Evolutionary conservation across 1,140 invertebrate genomes (phyloP).

Genomic region (Bradysia coprophila): DNA sequence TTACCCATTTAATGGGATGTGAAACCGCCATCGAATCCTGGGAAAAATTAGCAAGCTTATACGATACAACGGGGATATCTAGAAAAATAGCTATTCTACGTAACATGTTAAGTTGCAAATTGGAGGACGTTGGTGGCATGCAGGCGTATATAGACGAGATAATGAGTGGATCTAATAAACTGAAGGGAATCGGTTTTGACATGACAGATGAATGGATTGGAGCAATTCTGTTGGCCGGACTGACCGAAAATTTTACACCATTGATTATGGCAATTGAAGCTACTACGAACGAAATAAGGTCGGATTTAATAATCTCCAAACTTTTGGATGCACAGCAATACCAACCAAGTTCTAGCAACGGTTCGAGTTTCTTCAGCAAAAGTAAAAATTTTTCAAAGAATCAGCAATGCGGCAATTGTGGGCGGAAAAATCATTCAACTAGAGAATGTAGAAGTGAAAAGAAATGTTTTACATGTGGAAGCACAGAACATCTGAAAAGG

Average conservation of each 20-base stretch:
- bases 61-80: slow-evolving; percentile 16
- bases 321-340: too few species aligned
- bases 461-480: too few species aligned
- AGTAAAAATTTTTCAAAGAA: too few species aligned
- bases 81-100: slow-evolving; percentile 16
- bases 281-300: slow-evolving; percentile 5
- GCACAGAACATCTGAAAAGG: too few species aligned
- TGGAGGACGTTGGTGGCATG: slow-evolving; percentile 12
- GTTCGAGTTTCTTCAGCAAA: too few species aligned
- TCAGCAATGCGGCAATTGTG: too few species aligned
- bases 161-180: neutral
- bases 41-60: slow-evolving; percentile 11
- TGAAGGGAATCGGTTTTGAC: slow-evolving; percentile 1
- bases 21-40: slow-evolving; percentile 11
- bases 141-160: slow-evolving; percentile 19
- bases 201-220: slow-evolving; percentile 17
- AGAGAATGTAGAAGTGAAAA: too few species aligned
- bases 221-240: slow-evolving; percentile 15
- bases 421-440: too few species aligned
- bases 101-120: slow-evolving; percentile 10
- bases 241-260: slow-evolving; percentile 15
- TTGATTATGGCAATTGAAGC: slow-evolving; percentile 21
- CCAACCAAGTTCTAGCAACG: too few species aligned
- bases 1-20: slow-evolving; percentile 11
- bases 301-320: slow-evolving; percentile 10